Base-by-base conservation (phyloP, 2,888 invertebrate genomes). In the Volucella zonaria region DNA sequence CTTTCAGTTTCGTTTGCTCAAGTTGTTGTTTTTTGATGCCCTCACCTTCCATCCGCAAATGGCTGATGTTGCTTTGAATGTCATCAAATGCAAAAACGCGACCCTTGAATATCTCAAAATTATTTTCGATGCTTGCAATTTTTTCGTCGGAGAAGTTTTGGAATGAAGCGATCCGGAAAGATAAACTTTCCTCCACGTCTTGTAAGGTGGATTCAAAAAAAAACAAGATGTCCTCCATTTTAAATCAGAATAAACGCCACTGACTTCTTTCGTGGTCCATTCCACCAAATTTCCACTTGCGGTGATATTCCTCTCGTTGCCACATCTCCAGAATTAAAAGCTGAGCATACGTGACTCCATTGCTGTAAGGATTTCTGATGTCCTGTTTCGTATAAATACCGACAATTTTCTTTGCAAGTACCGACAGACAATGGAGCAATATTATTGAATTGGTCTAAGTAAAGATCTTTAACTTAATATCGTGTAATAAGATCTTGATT, bases 371-470 rank as follows among this genome's bases (percentile, higher is more conserved):
- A 73, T 79, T 38, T 79, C 73, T 0, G 73, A 71, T n/a, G 80
- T 80, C 15, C 80, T 14, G 14, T 70, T 76, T 4, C 67, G 64
- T 43, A 76, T 45, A 4, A 75, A 81, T 1, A 81, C 70, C 0
- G 64, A 81, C 64, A 70, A 76, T 12, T 52, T 62, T 42, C n/a
- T 75, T 75, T 40, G 75, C 70, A 31, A 58, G 10, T 9, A 59
- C 67, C n/a, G 68, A 80, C n/a, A 68, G 15, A 67, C 74, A 81
- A 38, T 81, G 70, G 3, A 80, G 54, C 8, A 75, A 75, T 15
- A 70, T 58, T 1, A 54, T 61, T 11, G 74, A 59, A 40, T 71
- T 62, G 18, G 59, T 79, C 59, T 58, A 79, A 3, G 76, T 45
- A 52, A 58, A 67, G 9, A 40, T 31, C 42, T n/a, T 40, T 14